phyloP scores from a whole-genome alignment of 2,113 vertebrate species.

The Aspiorhynchus laticeps region DNA sequence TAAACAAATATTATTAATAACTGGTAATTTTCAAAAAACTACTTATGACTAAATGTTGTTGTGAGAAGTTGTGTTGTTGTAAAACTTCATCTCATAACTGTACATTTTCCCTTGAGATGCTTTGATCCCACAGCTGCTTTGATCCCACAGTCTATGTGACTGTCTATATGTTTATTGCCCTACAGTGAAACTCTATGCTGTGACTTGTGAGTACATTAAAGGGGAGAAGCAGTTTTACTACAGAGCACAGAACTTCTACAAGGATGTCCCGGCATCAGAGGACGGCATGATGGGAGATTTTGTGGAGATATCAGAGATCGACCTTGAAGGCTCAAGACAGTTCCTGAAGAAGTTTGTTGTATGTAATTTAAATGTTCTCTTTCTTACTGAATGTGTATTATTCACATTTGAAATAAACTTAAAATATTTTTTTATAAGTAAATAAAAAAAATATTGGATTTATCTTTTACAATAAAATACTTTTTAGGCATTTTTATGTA shows the following conservation, averaged over 20 bases:
- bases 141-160: background rate
- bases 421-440: background rate
- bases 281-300: constrained; percentile 98
- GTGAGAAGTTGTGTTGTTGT: background rate
- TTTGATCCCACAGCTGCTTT: background rate
- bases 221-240: constrained; percentile 97
- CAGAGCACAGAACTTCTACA: constrained; percentile 91
- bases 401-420: background rate
- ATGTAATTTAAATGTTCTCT: constrained; percentile 59
- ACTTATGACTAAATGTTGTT: background rate
- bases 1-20: background rate
- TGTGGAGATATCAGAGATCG: constrained; percentile 85
- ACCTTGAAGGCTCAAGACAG: constrained; percentile 85
- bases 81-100: background rate
- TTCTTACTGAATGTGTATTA: background rate
- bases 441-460: background rate
- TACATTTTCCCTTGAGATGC: background rate
- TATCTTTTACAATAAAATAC: background rate
- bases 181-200: constrained; percentile 92
- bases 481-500: no score
- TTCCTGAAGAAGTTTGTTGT: constrained; percentile 94
- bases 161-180: constrained; percentile 49
- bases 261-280: constrained; percentile 88
- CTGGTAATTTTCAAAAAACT: background rate
- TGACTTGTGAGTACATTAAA: constrained; percentile 93